Conservation (phyloP, 53 echinoderm and acorn worm genomes). For the Astropecten irregularis region DNA sequence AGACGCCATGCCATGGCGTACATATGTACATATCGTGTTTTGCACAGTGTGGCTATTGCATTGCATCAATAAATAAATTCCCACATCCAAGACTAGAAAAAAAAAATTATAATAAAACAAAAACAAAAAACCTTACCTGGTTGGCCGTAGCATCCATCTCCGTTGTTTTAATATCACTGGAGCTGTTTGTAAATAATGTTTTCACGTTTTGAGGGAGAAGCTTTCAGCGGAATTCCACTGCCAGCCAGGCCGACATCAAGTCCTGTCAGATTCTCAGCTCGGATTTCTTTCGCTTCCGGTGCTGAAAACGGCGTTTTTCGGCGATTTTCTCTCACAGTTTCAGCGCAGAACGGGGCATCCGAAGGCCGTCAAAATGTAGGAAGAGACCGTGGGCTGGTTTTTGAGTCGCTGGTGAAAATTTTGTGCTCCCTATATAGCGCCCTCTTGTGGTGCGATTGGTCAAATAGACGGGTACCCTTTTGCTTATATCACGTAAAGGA, state of each 20-base stretch:
- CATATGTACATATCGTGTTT: background rate
- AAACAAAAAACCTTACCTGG: constrained; percentile 13
- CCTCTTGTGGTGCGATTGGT: background rate
- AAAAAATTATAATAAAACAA: too few relatives aligned
- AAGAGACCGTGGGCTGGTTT: background rate
- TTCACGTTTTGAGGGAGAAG: constrained; percentile 3
- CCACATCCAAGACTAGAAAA: background rate
- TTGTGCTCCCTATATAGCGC: too few relatives aligned
- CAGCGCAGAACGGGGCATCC: background rate
- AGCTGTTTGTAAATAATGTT: too few relatives aligned
- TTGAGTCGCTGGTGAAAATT: too few relatives aligned
- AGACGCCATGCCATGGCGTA: background rate
- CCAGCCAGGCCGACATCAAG: constrained; percentile 23
- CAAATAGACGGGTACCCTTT: background rate
- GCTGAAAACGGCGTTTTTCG: background rate
- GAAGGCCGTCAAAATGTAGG: background rate
- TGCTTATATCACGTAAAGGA: background rate
- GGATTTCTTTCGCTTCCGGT: background rate
- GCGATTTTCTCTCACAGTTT: background rate
- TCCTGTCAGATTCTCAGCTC: background rate
- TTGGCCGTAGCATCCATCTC: constrained; percentile 32
- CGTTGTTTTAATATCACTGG: background rate
- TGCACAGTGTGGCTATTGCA: background rate
- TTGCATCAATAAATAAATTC: background rate
- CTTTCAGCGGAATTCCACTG: background rate